Conservation (phyloP, 2,113 vertebrate genomes). For the Rhombomys opimus region DNA sequence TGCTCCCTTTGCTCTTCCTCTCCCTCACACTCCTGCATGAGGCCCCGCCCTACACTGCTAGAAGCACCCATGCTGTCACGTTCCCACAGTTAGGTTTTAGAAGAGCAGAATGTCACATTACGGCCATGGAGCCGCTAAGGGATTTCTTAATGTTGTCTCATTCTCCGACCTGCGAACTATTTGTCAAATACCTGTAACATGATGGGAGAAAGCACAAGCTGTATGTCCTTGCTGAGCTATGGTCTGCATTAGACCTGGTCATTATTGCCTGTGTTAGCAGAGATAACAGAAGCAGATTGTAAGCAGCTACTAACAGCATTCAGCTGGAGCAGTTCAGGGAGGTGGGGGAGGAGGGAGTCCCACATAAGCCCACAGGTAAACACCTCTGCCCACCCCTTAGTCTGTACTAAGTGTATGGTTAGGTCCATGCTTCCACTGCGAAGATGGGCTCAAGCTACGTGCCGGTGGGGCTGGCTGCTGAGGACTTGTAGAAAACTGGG, state of each 20-base stretch:
- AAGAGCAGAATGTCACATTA: not conserved
- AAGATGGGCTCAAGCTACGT: not conserved
- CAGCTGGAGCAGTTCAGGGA: not conserved
- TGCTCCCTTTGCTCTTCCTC: accelerated
- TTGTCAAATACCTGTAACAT: not conserved
- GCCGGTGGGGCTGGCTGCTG: not conserved
- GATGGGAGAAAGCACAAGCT: no score
- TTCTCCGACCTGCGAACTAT: not conserved
- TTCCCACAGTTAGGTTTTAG: not conserved
- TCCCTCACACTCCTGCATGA: accelerated
- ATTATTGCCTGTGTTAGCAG: not conserved
- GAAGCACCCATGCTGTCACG: not conserved
- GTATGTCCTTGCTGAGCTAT: not conserved
- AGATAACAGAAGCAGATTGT: not conserved
- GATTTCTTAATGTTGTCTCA: not conserved
- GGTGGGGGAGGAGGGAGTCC: no score
- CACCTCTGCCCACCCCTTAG: not conserved
- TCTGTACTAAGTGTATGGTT: not conserved
- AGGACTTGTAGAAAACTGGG: not conserved
- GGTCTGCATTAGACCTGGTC: not conserved
- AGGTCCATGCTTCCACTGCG: accelerated
- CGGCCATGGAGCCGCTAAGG: not conserved
- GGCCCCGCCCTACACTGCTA: accelerated
- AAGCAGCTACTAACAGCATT: not conserved
- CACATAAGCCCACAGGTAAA: not conserved